Conservation (phyloP, 1,140 invertebrate species). For the Saccostrea echinata region DNA sequence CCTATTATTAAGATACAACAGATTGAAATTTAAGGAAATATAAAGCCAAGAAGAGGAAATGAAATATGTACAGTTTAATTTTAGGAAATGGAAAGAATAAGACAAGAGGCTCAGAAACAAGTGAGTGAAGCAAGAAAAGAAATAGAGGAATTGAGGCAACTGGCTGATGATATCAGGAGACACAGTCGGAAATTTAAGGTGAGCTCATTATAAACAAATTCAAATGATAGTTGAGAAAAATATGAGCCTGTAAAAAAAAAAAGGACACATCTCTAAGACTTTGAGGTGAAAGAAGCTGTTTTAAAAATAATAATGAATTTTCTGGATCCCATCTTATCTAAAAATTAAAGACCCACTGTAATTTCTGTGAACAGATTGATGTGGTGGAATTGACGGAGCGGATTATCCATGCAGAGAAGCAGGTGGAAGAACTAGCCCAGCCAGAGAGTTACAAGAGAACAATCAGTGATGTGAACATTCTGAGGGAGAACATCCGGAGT, state of each 20-base stretch:
- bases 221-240: too few relatives aligned
- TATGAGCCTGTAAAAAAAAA: too few relatives aligned
- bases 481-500: not conserved
- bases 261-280: too few relatives aligned
- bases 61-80: not conserved
- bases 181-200: not conserved
- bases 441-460: not conserved
- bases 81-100: not conserved
- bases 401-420: not conserved
- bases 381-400: not conserved
- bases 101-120: not conserved
- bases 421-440: not conserved
- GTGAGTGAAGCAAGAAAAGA: not conserved
- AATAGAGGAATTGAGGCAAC: not conserved
- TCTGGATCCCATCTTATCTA: too few relatives aligned
- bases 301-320: too few relatives aligned
- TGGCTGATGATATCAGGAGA: not conserved
- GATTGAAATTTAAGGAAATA: too few relatives aligned
- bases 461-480: not conserved
- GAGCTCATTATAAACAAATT: not conserved
- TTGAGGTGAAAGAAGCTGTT: too few relatives aligned
- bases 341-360: too few relatives aligned
- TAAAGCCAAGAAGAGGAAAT: too few relatives aligned
- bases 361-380: not conserved
- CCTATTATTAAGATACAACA: too few relatives aligned